Conservation (phyloP, 2,888 invertebrate genomes). For the Diadromus collaris region DNA sequence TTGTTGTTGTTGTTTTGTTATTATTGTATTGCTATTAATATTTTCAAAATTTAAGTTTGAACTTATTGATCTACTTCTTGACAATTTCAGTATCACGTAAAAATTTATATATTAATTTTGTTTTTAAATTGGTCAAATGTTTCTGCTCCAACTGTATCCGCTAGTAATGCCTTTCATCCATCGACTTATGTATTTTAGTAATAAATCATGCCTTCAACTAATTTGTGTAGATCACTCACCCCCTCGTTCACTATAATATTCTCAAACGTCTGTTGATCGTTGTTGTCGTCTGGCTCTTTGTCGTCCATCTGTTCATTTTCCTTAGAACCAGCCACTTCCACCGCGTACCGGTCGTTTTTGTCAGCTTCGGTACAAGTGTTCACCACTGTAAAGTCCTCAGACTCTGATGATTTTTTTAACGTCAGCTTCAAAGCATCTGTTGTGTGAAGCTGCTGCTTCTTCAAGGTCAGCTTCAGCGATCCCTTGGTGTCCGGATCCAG, state of each 20-base stretch:
- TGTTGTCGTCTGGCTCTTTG: conserved; percentile 70
- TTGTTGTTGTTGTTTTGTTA: too few relatives aligned
- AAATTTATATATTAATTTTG: too few relatives aligned
- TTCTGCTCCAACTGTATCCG: too few relatives aligned
- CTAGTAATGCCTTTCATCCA: too few relatives aligned
- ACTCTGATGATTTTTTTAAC: conserved; percentile 74
- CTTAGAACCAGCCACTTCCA: conserved; percentile 71
- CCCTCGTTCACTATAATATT: conserved; percentile 77
- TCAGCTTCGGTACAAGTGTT: conserved; percentile 69
- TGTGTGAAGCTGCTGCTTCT: conserved; percentile 68
- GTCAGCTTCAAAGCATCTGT: conserved; percentile 73
- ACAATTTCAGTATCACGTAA: too few relatives aligned
- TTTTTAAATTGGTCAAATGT: too few relatives aligned
- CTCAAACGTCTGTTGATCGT: conserved; percentile 72
- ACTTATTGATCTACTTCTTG: too few relatives aligned
- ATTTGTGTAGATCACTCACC: conserved; percentile 63
- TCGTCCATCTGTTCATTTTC: conserved; percentile 74
- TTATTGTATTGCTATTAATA: background rate
- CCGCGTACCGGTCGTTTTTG: conserved; percentile 60
- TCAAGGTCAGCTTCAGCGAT: conserved; percentile 75
- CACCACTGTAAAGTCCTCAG: conserved; percentile 75
- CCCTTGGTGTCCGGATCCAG: conserved; percentile 74
- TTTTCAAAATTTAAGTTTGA: background rate
- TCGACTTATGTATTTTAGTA: too few relatives aligned
- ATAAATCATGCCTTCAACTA: too few relatives aligned